Evolutionary conservation across 2,888 invertebrate genomes (phyloP).

Genomic region (Siphlonurus alternatus): DNA sequence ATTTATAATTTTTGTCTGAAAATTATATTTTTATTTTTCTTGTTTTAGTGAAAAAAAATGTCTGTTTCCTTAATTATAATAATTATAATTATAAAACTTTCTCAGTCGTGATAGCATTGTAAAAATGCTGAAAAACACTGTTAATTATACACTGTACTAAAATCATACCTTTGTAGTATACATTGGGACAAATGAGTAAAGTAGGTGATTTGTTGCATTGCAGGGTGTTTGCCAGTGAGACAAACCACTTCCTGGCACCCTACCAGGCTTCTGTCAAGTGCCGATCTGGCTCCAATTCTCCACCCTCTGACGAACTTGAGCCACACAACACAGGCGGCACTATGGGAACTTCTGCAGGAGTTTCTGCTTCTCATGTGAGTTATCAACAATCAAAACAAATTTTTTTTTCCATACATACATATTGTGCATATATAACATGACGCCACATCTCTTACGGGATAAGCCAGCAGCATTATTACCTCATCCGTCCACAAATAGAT

Average conservation of each 20-base stretch:
- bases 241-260: constrained; percentile 54
- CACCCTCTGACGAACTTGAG: constrained; percentile 19
- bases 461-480: too few relatives aligned
- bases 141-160: too few relatives aligned
- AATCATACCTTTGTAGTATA: too few relatives aligned
- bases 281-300: constrained; percentile 27
- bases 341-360: constrained; percentile 16
- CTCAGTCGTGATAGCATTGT: too few relatives aligned
- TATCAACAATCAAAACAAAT: constrained; percentile 16
- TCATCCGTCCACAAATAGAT: too few relatives aligned
- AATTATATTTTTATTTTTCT: background rate
- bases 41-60: background rate
- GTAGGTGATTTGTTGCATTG: constrained; percentile 12
- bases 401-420: too few relatives aligned
- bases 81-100: too few relatives aligned
- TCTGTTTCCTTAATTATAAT: too few relatives aligned
- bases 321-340: constrained; percentile 5
- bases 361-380: constrained; percentile 30
- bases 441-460: too few relatives aligned
- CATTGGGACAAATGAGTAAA: constrained; percentile 2
- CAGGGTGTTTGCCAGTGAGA: constrained; percentile 56
- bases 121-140: too few relatives aligned
- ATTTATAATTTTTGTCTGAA: background rate
- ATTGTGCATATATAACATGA: too few relatives aligned
- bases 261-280: constrained; percentile 49